These are phyloP conservation scores for Varanus salvator DNA, from an alignment of 2,113 vertebrate genomes.

Conservation along the genomic window DNA sequence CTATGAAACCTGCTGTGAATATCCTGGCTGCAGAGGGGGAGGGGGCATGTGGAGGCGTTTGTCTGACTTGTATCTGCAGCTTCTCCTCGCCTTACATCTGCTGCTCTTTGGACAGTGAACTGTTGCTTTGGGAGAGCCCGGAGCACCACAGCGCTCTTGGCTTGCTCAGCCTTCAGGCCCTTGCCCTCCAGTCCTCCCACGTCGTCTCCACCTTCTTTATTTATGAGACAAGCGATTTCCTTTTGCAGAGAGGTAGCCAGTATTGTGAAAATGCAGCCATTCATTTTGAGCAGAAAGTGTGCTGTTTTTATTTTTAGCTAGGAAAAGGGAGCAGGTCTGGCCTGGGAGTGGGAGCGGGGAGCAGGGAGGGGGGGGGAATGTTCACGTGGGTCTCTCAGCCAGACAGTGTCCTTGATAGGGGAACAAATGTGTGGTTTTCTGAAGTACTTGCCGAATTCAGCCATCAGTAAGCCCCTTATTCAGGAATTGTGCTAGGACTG, in stretches of 20 bases:
- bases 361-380: too few species aligned
- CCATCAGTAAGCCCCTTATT: background rate
- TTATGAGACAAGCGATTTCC: slow-evolving; percentile 76
- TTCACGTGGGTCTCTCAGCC: background rate
- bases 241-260: slow-evolving; percentile 49
- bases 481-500: too few species aligned
- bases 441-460: background rate
- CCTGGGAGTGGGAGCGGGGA: too few species aligned
- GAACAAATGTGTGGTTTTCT: background rate
- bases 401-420: background rate
- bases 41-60: background rate
- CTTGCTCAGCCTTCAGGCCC: background rate
- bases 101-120: slow-evolving; percentile 21
- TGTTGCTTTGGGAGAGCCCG: slow-evolving; percentile 22
- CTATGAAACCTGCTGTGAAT: background rate
- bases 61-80: background rate
- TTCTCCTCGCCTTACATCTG: background rate
- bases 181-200: background rate
- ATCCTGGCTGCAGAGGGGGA: too few species aligned
- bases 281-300: slow-evolving; percentile 48
- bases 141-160: background rate
- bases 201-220: slow-evolving; percentile 51
- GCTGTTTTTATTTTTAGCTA: background rate
- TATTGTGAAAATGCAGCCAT: slow-evolving; percentile 42
- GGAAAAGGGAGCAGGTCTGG: background rate